These are phyloP conservation scores for Akabosia matsudoensis DNA, from an alignment of 1,140 invertebrate species.

Conservation along the genomic window DNA sequence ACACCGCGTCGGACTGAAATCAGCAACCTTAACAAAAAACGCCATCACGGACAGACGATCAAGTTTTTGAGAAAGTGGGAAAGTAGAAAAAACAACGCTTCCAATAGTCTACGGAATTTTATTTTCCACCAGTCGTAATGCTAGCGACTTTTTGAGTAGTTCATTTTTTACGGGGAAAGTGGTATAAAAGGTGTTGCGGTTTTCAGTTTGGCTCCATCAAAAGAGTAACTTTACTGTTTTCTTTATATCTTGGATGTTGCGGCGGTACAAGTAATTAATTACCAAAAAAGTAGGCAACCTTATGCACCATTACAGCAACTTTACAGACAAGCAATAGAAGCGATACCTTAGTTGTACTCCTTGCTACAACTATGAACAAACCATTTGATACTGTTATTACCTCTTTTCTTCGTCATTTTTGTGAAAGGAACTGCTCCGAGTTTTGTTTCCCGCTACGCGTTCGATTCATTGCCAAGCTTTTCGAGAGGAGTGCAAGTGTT, in stretches of 20 bases:
- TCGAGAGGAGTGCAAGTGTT: background rate
- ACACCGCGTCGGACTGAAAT: background rate
- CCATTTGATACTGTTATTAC: background rate
- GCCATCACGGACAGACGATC: background rate
- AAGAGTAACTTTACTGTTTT: background rate
- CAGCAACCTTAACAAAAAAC: background rate
- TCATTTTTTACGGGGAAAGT: background rate
- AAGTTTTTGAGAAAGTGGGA: background rate
- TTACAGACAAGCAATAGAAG: background rate
- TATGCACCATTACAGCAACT: background rate
- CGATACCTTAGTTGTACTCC: background rate
- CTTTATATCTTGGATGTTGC: background rate
- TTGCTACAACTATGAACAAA: background rate
- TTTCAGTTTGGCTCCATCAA: background rate
- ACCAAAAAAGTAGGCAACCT: background rate
- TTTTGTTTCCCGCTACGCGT: background rate
- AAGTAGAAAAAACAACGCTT: background rate
- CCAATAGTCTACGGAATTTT: too few relatives aligned
- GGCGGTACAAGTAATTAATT: background rate
- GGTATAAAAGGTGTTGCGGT: background rate
- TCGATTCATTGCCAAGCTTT: background rate
- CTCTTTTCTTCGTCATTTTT: background rate
- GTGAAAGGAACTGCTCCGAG: too few relatives aligned
- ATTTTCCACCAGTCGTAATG: background rate
- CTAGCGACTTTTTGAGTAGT: background rate